phyloP scores from a whole-genome alignment of 2,113 vertebrate genomes.

The Aviceda subcristata region DNA sequence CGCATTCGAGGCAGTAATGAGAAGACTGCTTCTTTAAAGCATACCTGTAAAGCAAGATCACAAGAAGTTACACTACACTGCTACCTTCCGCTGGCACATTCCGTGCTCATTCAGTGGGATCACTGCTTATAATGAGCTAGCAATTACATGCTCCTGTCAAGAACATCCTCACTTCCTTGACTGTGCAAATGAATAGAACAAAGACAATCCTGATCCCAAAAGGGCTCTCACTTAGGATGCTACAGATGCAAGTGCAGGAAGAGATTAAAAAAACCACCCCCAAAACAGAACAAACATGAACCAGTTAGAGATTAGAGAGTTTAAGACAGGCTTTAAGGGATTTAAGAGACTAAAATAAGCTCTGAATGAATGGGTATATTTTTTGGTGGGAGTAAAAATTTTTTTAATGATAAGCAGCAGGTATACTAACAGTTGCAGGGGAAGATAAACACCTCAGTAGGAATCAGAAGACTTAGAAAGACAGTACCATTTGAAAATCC shows the following conservation, averaged over 20 bases:
- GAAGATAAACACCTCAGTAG: neutral
- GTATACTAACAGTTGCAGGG: neutral
- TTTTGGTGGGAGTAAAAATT: neutral
- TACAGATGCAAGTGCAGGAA: neutral
- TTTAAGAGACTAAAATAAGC: neutral
- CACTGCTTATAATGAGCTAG: neutral
- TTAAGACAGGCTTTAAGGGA: neutral
- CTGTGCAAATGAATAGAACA: slow-evolving; percentile 1
- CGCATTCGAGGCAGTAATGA: slow-evolving; percentile 94
- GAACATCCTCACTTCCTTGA: neutral
- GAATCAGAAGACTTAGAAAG: neutral
- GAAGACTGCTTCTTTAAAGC: slow-evolving; percentile 92
- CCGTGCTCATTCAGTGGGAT: neutral
- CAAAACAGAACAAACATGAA: neutral
- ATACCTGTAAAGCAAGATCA: slow-evolving; percentile 79
- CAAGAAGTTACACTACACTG: neutral
- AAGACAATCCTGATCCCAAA: neutral
- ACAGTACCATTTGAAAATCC: neutral
- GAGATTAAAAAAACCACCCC: neutral
- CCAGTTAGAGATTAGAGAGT: neutral
- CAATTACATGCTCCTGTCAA: neutral
- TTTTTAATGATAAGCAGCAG: neutral
- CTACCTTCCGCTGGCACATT: neutral
- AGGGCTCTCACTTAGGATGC: neutral
- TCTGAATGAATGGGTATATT: neutral